Conservation (phyloP, 2,797 vertebrate species). For the Sphenodon punctatus region DNA sequence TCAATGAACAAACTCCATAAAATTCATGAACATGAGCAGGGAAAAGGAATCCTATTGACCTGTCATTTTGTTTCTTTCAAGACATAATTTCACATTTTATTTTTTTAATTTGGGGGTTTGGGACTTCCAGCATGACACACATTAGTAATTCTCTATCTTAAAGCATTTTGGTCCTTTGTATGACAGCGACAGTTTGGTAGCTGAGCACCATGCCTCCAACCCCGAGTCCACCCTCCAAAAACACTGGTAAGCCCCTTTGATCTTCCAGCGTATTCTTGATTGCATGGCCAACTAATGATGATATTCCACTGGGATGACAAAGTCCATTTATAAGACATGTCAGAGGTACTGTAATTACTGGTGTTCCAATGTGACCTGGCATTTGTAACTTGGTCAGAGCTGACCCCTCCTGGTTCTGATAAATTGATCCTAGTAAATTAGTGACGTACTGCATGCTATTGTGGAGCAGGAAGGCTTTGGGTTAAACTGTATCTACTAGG, state of each 20-base stretch:
- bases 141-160: constrained; percentile 16
- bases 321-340: neutral
- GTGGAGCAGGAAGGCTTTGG: neutral
- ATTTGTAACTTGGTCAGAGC: neutral
- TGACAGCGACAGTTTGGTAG: neutral
- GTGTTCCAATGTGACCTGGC: neutral
- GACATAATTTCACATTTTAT: neutral
- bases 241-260: neutral
- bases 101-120: neutral
- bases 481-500: neutral
- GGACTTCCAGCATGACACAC: constrained; percentile 44
- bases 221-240: neutral
- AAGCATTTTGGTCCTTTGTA: neutral
- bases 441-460: neutral
- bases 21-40: neutral
- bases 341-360: neutral
- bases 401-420: neutral
- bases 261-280: rapidly evolving
- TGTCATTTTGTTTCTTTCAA: neutral
- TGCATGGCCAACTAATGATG: neutral
- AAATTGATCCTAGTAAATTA: neutral
- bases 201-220: neutral
- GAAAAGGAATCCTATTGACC: constrained; percentile 15
- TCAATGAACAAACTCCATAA: neutral
- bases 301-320: neutral